A percentile compares a stretch with the other conserved stretches of the same genome.
Conservation (phyloP, 2,888 invertebrate genomes). For the Aporophyla lueneburgensis region DNA sequence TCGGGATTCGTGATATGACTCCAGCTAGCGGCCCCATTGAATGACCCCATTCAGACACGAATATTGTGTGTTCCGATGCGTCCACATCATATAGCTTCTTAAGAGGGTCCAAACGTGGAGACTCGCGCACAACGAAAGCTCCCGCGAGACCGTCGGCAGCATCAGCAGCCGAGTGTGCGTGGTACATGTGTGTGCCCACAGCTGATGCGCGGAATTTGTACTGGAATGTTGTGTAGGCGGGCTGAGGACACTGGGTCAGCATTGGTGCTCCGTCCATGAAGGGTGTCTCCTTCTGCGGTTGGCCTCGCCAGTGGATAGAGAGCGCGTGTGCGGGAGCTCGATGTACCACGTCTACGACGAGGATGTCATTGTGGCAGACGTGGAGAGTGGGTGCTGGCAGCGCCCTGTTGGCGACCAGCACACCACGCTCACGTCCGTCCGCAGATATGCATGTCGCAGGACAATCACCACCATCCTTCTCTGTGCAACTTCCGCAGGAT, state of each 20-base stretch:
- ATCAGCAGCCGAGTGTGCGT: conserved; percentile 93
- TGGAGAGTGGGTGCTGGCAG: conserved; percentile 92
- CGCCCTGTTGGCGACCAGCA: conserved; percentile 92
- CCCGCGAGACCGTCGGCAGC: conserved; percentile 93
- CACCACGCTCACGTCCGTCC: conserved; percentile 92
- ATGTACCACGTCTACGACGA: conserved; percentile 94
- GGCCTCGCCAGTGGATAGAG: conserved; percentile 95
- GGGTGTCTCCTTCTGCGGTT: conserved; percentile 92
- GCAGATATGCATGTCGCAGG: conserved; percentile 92
- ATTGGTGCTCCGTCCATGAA: conserved; percentile 95
- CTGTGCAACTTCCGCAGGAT: conserved; percentile 92
- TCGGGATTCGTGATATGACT: conserved; percentile 80
- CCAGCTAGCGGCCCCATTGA: conserved; percentile 88
- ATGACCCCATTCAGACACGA: conserved; percentile 94
- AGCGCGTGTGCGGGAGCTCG: conserved; percentile 93
- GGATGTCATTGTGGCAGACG: conserved; percentile 94
- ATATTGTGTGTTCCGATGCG: conserved; percentile 92
- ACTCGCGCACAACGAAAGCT: conserved; percentile 93
- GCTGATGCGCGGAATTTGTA: conserved; percentile 94
- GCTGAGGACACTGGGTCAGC: conserved; percentile 94
- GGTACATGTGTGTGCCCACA: conserved; percentile 94
- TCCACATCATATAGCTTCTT: conserved; percentile 93
- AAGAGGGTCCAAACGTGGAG: conserved; percentile 91
- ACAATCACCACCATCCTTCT: conserved; percentile 91
- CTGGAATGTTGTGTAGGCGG: conserved; percentile 94